Evolutionary conservation across 2,888 invertebrate genomes (phyloP), one percentile per base, ranked within the genome.

Genomic region (Dione juno): DNA sequence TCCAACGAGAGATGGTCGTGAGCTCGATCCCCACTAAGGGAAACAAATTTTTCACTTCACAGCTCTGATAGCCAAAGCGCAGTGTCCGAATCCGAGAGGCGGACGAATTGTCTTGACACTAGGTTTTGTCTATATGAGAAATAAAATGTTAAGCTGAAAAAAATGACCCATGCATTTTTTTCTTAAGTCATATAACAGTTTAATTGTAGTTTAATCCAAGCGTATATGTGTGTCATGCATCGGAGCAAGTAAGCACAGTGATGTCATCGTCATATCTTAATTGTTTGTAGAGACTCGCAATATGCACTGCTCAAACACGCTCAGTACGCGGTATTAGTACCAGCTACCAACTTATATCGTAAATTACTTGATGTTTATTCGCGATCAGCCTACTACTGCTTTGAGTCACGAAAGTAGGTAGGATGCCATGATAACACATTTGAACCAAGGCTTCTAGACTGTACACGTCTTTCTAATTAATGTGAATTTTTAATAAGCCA

Each of bases 191-290:
- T 41, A 41, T 41, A 14, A 11, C 11, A 45, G 5, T 35, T 45
- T 43, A n/a, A 35, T 61, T 21, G 7, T 43, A 28, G 21, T 43
- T 43, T 43, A 28, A n/a, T 41, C n/a, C 28, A 43, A 59, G 9
- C n/a, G n/a, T 37, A 37, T 16, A 64, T 52, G 21, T 58, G 19
- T 67, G 57, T 61, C 35, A 40, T 67, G 53, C 54, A 35, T 50
- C 63, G 65, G 58, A 74, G 66, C 70, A 63, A 69, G 70, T 50
- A 63, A 40, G 7, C 54, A 59, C 52, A 65, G 57, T 79, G 79
- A 78, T 76, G 74, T 79, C 77, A 79, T 70, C 69, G 35, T 48
- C 75, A 70, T 76, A 77, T 76, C 75, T 74, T 68, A 58, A 67
- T 67, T 74, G 75, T 76, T 75, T 74, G 72, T 76, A 41, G 69